phyloP scores from a whole-genome alignment of 2,888 invertebrate species.

The Cephus pygmeus region DNA sequence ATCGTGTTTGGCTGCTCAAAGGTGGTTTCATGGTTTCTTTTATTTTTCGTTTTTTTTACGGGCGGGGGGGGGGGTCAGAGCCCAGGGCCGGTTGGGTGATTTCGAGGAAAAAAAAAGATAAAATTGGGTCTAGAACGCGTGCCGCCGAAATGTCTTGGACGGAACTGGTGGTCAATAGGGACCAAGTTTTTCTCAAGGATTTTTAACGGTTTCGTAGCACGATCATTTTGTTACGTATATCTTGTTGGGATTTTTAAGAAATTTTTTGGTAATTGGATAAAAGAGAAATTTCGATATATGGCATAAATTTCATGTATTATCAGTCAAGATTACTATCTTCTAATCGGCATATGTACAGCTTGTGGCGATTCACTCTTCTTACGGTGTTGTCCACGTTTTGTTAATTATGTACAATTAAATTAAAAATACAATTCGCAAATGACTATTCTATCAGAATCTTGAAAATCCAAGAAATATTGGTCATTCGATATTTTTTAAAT shows the following conservation, averaged over 20 bases:
- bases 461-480: neutral
- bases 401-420: neutral
- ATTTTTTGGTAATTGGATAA: neutral
- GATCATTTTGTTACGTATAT: neutral
- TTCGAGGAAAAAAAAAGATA: too few relatives aligned
- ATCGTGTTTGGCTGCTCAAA: neutral
- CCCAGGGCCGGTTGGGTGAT: neutral
- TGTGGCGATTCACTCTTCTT: neutral
- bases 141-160: neutral
- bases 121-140: neutral
- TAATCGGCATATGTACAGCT: neutral
- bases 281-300: neutral
- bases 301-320: neutral
- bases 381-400: neutral
- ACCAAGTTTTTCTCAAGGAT: neutral
- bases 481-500: neutral
- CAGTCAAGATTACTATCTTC: neutral
- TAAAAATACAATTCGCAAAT: neutral
- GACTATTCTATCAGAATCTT: neutral
- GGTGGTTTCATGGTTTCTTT: neutral
- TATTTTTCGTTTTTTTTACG: neutral
- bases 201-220: neutral
- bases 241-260: neutral
- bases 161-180: neutral
- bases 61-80: neutral